Base-by-base conservation (phyloP, 1,140 invertebrate genomes). In the Mizuhopecten yessoensis region DNA sequence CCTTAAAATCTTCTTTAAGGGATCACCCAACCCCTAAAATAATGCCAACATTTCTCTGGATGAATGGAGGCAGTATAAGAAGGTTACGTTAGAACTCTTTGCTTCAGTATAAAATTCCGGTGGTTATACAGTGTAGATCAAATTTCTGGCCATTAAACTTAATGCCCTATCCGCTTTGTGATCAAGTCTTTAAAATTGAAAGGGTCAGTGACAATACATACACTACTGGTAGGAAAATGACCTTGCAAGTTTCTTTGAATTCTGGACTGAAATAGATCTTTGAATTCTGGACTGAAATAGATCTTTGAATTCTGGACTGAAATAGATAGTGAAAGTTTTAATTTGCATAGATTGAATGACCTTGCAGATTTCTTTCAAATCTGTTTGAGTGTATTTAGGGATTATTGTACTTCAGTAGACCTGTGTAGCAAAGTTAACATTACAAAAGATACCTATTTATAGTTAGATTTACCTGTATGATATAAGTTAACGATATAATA, bases 311-410 rank as follows among this genome's bases (percentile, higher is more conserved):
- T n/a, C n/a, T n/a, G 1, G 1, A 75, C 17, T 75, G 23, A 75
- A 75, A 75, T 29, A 75, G 20, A 75, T 29, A 75, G 57, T 75
- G 23, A 75, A 75, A 75, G 57, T 75, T 39, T 39, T 39, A 13
- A 39, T 39, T 39, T 75, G n/a, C 5, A 75, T 29, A 29, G 57
- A 75, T n/a, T 3, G 23, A 57, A 3, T 29, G 57, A 75, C 7
- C n/a, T 17, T 49, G 45, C 45, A 49, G 45, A 49, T 75, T 29
- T 75, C n/a, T 75, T 75, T 75, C n/a, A 75, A 75, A 75, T 29
- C 57, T 5, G 1, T 75, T 29, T 29, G 57, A 7, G n/a, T 75
- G n/a, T n/a, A 49, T n/a, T n/a, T n/a, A n/a, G n/a, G n/a, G n/a
- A n/a, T n/a, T n/a, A n/a, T n/a, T n/a, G n/a, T n/a, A n/a, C n/a